A percentile compares a stretch with the other conserved stretches of the same genome.
phyloP scores from a whole-genome alignment of 2,113 vertebrate genomes.

The human region GRCh38 chr17:10200001-10200500 shows the following conservation, averaged over 20 bases:
- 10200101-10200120: not conserved
- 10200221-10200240: not conserved
- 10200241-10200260: not conserved
- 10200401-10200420: not conserved
- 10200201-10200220: not conserved
- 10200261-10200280: not conserved
- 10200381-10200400: not conserved
- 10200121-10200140: not conserved
- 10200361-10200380: not conserved
- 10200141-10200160: not conserved
- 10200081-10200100: not conserved
- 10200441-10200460: not conserved
- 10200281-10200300: not conserved
- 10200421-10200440: not conserved
- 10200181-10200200: not conserved
- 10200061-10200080: not conserved
- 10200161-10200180: not conserved
- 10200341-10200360: not conserved
- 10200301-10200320: not conserved
- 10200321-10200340: not conserved
- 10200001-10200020: not conserved
- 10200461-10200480: not conserved
- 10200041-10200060: not conserved
- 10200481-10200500: not conserved
- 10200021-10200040: not conserved